These are phyloP conservation scores for Brachionichthys hirsutus DNA, from an alignment of 2,113 vertebrate species.

Conservation along the genomic window DNA sequence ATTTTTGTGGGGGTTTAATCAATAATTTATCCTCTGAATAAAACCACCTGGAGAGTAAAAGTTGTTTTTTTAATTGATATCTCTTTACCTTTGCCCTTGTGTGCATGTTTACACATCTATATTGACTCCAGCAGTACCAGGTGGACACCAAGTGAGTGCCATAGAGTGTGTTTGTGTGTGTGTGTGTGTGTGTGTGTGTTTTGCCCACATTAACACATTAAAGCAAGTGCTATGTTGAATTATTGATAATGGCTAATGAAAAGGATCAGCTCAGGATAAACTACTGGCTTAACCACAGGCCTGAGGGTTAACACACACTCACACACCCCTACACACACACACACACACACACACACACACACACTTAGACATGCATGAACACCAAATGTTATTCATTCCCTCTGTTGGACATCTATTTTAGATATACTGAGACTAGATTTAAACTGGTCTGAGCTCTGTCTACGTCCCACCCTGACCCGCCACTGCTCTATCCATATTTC, in stretches of 20 bases:
- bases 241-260: slow-evolving; percentile 78
- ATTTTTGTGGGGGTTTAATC: slow-evolving; percentile 48
- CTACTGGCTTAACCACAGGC: slow-evolving; percentile 67
- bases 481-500: slow-evolving; percentile 17
- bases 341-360: slow-evolving; percentile 20
- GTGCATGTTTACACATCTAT: slow-evolving; percentile 51
- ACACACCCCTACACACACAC: slow-evolving; percentile 18
- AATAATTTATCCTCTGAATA: slow-evolving; percentile 41
- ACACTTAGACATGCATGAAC: no score
- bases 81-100: slow-evolving; percentile 51
- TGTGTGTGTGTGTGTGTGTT: slow-evolving; percentile 32
- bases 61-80: slow-evolving; percentile 36
- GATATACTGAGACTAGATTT: slow-evolving; percentile 26
- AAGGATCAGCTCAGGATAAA: slow-evolving; percentile 76
- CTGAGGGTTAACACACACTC: slow-evolving; percentile 43
- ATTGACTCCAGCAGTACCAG: slow-evolving; percentile 43
- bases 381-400: slow-evolving; percentile 23
- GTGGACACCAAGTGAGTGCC: slow-evolving; percentile 42
- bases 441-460: slow-evolving; percentile 1
- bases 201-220: slow-evolving; percentile 65
- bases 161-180: slow-evolving; percentile 36
- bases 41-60: slow-evolving; percentile 14
- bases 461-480: slow-evolving; percentile 8
- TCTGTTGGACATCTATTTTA: slow-evolving; percentile 37
- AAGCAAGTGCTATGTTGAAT: slow-evolving; percentile 71